Evolutionary conservation across 2,113 vertebrate species (phyloP).

Genomic region (Corythoichthys intestinalis): DNA sequence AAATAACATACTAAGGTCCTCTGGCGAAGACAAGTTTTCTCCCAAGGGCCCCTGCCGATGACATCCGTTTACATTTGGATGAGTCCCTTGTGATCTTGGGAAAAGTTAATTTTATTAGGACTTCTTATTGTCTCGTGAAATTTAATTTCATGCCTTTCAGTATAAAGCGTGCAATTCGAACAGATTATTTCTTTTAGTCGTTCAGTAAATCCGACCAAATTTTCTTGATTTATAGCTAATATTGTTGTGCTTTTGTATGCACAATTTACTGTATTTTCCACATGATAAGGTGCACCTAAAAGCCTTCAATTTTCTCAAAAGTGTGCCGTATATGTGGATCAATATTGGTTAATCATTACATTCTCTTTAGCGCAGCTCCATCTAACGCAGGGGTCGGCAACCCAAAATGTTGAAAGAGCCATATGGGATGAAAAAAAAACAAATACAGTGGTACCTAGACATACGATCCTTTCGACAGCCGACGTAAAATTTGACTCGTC

Average conservation of each 20-base stretch:
- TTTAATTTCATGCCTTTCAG: neutral
- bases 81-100: neutral
- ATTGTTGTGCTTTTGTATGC: neutral
- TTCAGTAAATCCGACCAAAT: neutral
- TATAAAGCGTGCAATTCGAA: neutral
- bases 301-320: too few species aligned
- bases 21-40: neutral
- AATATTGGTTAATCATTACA: too few species aligned
- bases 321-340: too few species aligned
- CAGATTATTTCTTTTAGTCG: neutral
- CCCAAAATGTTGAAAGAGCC: too few species aligned
- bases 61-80: neutral
- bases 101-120: neutral
- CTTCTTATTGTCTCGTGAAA: neutral
- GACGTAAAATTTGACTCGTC: too few species aligned
- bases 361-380: too few species aligned
- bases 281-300: too few species aligned
- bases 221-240: neutral
- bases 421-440: too few species aligned
- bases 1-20: conserved; percentile 19
- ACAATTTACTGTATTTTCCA: neutral
- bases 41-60: neutral
- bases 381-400: too few species aligned
- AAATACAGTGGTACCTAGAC: too few species aligned
- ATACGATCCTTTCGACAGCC: too few species aligned